phyloP scores from a whole-genome alignment of 1,140 invertebrate species.

The Tetragonula clypearis region DNA sequence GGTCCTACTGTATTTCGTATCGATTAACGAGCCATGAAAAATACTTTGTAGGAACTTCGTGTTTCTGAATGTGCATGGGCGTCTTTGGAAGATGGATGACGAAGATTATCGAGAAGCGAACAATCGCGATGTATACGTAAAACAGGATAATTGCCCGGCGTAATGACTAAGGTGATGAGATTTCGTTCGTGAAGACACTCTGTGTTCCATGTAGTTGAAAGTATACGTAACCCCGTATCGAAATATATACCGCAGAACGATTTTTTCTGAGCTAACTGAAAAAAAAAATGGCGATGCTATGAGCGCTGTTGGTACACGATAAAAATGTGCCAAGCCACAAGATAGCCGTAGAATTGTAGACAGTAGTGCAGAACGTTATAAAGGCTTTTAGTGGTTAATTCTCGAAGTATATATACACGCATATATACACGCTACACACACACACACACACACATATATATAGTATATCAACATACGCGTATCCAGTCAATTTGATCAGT shows the following conservation, averaged over 20 bases:
- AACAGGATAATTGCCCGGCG: neutral
- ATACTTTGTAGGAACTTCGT: neutral
- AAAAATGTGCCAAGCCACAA: conserved; percentile 58
- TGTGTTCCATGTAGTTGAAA: conserved; percentile 16
- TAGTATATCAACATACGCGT: neutral
- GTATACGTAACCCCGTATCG: conserved; percentile 17
- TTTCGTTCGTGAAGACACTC: neutral
- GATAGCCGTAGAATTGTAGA: conserved; percentile 29
- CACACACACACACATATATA: neutral
- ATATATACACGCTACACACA: neutral
- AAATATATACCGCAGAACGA: neutral
- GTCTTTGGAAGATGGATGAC: conserved; percentile 49
- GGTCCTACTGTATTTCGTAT: neutral
- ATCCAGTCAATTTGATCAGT: conserved; percentile 49
- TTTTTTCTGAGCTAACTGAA: neutral
- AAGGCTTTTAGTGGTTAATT: conserved; percentile 19
- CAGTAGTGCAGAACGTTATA: conserved; percentile 20
- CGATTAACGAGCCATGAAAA: neutral
- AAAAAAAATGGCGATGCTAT: conserved; percentile 30
- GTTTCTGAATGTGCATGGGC: conserved; percentile 21
- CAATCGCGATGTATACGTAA: neutral
- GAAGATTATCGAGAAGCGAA: neutral
- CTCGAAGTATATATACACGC: neutral
- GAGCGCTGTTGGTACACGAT: conserved; percentile 13
- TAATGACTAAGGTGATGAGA: neutral